Conservation (phyloP, 2,888 invertebrate genomes). For the Nebria salina region DNA sequence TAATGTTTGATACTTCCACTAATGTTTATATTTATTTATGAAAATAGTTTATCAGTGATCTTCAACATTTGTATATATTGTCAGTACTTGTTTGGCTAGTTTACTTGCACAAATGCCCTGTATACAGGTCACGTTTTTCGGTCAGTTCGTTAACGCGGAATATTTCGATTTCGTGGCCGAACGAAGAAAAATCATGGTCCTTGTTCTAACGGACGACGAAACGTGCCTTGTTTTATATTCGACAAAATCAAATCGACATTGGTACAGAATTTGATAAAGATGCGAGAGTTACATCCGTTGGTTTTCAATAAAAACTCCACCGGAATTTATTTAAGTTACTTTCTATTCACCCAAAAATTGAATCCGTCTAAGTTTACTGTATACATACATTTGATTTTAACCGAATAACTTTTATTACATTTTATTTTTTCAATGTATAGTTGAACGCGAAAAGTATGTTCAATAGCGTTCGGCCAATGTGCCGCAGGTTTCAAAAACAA, state of each 20-base stretch:
- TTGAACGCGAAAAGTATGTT: too few relatives aligned
- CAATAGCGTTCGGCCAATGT: too few relatives aligned
- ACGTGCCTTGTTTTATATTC: conserved; percentile 21
- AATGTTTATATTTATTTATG: not conserved
- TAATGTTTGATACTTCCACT: not conserved
- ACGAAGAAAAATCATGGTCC: conserved; percentile 14
- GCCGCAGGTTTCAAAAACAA: too few relatives aligned
- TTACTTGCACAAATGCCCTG: not conserved
- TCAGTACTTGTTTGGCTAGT: not conserved
- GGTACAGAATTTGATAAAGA: not conserved
- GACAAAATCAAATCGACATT: not conserved
- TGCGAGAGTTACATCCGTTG: too few relatives aligned
- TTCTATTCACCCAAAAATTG: not conserved
- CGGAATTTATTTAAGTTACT: not conserved
- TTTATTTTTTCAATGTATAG: too few relatives aligned
- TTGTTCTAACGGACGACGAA: conserved; percentile 6
- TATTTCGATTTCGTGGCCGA: conserved; percentile 18
- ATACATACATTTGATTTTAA: too few relatives aligned
- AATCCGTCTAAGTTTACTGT: not conserved
- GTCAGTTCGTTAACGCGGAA: conserved; percentile 23
- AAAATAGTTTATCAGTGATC: not conserved
- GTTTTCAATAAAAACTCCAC: not conserved
- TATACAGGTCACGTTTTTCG: conserved; percentile 18
- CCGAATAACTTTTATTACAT: too few relatives aligned
- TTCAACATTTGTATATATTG: not conserved